Base-by-base conservation (phyloP, 2,888 invertebrate genomes). In the Chesias legatella region DNA sequence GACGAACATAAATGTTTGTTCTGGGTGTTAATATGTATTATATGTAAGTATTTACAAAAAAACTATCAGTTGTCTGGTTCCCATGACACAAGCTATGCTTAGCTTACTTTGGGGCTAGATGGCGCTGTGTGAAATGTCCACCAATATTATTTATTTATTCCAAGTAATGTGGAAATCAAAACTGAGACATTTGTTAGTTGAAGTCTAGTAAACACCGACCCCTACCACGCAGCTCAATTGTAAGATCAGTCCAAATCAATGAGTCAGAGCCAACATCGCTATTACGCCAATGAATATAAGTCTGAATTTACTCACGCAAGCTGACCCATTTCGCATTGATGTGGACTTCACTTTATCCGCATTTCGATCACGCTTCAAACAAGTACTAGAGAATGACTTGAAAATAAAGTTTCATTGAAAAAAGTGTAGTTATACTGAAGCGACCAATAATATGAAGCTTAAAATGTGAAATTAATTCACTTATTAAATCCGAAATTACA, bases 161-260 rank as follows among this genome's bases (percentile, higher is more conserved):
- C n/a, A n/a, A n/a, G n/a, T n/a, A n/a, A n/a, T n/a, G n/a, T n/a
- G n/a, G n/a, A n/a, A n/a, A n/a, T n/a, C n/a, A 33, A n/a, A 22
- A 9, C 11, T 24, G 30, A 37, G n/a, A 22, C n/a, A 0, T 24
- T 13, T 28, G 21, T 17, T 21, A 22, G 9, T 17, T 10, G 10
- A 13, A 9, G 23, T 39, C 3, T 31, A 8, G 3, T 28, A 17
- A 17, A 39, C 17, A n/a, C 13, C 24, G 24, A 10, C 17, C 22
- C n/a, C n/a, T 9, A n/a, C n/a, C 7, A 27, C 35, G 27, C 27
- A 31, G 22, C 27, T 42, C 38, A 10, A 17, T 32, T 38, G 35
- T 32, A 36, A 35, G 35, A 17, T 26, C 17, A 28, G 23, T 35
- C 27, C 42, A 35, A 23, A 32, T 36, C 27, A 28, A 42, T 42